These are phyloP conservation scores for Astreopora myriophthalma DNA, from an alignment of 64 coral and sea anemone species.

Conservation along the genomic window DNA sequence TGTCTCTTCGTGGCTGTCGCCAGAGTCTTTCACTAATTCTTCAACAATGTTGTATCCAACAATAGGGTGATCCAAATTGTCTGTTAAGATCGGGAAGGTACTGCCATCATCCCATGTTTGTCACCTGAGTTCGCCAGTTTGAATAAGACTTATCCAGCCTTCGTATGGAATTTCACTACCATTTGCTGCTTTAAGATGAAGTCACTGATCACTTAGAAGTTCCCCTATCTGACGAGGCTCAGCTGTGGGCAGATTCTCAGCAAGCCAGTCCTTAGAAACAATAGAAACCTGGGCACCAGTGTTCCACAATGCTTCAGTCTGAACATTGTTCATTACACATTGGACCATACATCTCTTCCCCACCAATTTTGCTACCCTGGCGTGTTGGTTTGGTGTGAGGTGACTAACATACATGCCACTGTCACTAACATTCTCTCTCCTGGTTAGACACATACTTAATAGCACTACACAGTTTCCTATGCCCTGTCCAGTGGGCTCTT, in stretches of 20 bases:
- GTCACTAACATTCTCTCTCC: background rate
- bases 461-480: constrained; percentile 4
- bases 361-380: constrained; percentile 12
- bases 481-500: background rate
- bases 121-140: too few relatives aligned
- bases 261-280: constrained; percentile 9
- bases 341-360: constrained; percentile 34
- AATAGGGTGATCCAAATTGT: too few relatives aligned
- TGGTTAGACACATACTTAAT: constrained; percentile 7
- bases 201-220: background rate
- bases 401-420: constrained; percentile 8
- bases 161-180: background rate
- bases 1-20: too few relatives aligned
- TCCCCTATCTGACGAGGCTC: background rate
- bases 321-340: constrained; percentile 2
- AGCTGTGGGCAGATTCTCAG: constrained; percentile 1
- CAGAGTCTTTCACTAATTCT: too few relatives aligned
- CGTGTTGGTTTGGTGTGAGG: constrained; percentile 19
- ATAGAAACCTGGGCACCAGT: constrained; percentile 18
- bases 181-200: background rate
- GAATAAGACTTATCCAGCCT: too few relatives aligned
- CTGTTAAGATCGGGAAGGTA: too few relatives aligned
- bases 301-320: constrained; percentile 34
- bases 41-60: too few relatives aligned
- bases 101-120: too few relatives aligned